These are phyloP conservation scores for Dynastes maya DNA, from an alignment of 2,888 invertebrate genomes.

Conservation along the genomic window DNA sequence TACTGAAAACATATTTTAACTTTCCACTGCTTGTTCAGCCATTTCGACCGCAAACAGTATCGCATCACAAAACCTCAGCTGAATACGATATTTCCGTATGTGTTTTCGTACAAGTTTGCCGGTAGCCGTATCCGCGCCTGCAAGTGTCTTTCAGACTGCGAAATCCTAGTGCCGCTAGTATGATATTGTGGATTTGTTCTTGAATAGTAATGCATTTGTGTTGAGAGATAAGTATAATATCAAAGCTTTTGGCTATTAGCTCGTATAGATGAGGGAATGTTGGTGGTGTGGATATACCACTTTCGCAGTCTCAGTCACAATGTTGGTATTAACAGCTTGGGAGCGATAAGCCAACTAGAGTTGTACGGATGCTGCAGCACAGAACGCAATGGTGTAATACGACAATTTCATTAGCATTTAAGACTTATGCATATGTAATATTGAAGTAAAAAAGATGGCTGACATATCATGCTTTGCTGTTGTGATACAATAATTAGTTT, in stretches of 20 bases:
- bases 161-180: neutral
- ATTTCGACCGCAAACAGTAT: conserved; percentile 2
- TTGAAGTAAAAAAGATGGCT: no score
- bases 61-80: neutral
- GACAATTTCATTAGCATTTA: no score
- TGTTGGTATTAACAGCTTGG: neutral
- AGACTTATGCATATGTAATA: no score
- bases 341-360: conserved; percentile 10
- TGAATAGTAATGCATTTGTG: neutral
- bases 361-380: no score
- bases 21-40: neutral
- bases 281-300: neutral
- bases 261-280: neutral
- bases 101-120: neutral
- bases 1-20: neutral
- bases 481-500: no score
- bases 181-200: neutral
- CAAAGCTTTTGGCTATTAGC: neutral
- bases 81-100: neutral
- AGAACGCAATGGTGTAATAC: no score
- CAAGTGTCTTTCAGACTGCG: no score
- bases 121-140: no score
- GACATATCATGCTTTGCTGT: no score
- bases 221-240: neutral
- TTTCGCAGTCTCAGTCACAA: neutral